Percentiles rank a stretch among this genome's conserved stretches.
These are phyloP conservation scores for Phrynocephalus forsythii DNA, from an alignment of 2,797 vertebrate genomes.

Conservation along the genomic window DNA sequence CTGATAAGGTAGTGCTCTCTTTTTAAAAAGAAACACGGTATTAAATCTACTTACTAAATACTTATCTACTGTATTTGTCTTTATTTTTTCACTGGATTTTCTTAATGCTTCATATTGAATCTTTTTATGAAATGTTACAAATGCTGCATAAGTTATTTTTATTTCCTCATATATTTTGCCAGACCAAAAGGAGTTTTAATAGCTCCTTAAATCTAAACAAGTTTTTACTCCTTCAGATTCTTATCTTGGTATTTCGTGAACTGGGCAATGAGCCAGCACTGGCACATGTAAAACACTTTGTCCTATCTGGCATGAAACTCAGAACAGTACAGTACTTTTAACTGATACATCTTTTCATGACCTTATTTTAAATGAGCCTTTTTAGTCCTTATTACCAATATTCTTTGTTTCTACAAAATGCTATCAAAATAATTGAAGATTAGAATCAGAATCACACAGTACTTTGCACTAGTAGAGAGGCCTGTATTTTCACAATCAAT, in stretches of 20 bases:
- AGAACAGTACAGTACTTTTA: background rate
- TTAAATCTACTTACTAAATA: too few species aligned
- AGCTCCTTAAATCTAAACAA: background rate
- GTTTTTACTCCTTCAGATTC: constrained; percentile 16
- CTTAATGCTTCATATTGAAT: background rate
- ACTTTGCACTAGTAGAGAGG: background rate
- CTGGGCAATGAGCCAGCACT: background rate
- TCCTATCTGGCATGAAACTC: background rate
- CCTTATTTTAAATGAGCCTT: constrained; percentile 2
- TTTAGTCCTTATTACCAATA: background rate
- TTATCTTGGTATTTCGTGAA: constrained; percentile 13
- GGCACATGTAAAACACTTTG: background rate
- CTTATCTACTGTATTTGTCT: background rate
- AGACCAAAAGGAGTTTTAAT: background rate
- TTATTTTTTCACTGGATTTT: background rate
- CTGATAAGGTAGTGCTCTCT: too few species aligned
- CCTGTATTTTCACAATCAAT: background rate
- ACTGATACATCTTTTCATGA: background rate
- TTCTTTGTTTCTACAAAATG: background rate
- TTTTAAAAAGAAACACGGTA: too few species aligned
- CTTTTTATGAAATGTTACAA: background rate
- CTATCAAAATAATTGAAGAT: background rate
- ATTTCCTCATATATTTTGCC: background rate
- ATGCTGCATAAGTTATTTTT: background rate
- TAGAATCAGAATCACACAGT: background rate